Evolutionary conservation across 53 echinoderm and acorn worm species (phyloP), one percentile per base, ranked within the genome.

Genomic region (Holothuria scabra): DNA sequence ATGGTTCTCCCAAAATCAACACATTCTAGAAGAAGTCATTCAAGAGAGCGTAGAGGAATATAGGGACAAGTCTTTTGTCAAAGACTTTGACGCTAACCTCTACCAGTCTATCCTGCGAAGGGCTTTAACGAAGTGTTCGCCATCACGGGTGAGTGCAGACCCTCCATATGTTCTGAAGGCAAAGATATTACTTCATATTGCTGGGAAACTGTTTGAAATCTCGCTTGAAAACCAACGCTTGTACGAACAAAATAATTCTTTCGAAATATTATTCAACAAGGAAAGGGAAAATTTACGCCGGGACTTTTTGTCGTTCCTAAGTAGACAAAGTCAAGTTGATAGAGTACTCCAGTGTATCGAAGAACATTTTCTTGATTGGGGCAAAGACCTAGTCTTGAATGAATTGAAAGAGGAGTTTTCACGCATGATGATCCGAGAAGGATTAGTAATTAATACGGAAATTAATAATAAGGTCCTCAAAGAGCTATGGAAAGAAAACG

Each of bases 31-130:
- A 3, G 30, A 35, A 38, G 23, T 69, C 6, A 71, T 44, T 2
- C 13, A 2, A 16, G 12, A 9, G 7, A 71, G 71, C 48, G 20
- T 46, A 16, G 10, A 14, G 10, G 19, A 21, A 0, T 21, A 71
- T 44, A 12, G 28, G 48, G 34, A 20, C 46, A 38, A 44, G 24
- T 34, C 21, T 14, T 19, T 37, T 10, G 52, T 52, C 5, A 41
- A 44, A 41, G 12, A 0, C 16, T 71, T 71, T 44, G 48, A 71
- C 37, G 71, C 71, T 71, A 71, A 71, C 46, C 28, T 71, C 2
- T 24, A 46, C 16, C 71, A 71, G n/a, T 71, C n/a, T 44, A 71
- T 71, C 14, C 16, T 71, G 32, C 38, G n/a, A 67, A 67, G 37
- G 21, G 67, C 67, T 38, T 67, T 67, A 12, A 35, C 7, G n/a